phyloP scores from a whole-genome alignment of 1,140 invertebrate species.

The Scaptomyza hsui region DNA sequence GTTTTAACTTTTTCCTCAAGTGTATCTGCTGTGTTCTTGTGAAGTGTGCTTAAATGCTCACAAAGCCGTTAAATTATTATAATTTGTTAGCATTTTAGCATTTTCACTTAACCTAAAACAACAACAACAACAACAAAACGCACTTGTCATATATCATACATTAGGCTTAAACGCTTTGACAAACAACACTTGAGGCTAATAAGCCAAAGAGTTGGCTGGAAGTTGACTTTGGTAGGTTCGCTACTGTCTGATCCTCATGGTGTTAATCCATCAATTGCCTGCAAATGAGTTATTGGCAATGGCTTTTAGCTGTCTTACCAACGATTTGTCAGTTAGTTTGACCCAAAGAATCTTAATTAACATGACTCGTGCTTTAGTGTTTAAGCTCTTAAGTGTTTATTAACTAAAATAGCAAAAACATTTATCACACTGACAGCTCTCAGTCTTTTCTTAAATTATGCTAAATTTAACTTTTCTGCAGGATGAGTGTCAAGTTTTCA shows the following conservation, averaged over 20 bases:
- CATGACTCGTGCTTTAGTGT: not conserved
- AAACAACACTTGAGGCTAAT: conserved; percentile 45
- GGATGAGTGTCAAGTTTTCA: not conserved
- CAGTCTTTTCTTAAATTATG: not conserved
- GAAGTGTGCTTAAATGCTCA: conserved; percentile 52
- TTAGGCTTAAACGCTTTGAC: conserved; percentile 49
- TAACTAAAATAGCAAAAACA: not conserved
- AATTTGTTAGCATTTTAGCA: conserved; percentile 58
- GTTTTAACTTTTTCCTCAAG: not conserved
- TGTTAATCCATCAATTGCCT: conserved; percentile 36
- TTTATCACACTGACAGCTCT: not conserved
- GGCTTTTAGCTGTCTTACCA: not conserved
- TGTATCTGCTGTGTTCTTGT: not conserved
- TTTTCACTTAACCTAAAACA: conserved; percentile 40
- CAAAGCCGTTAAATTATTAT: conserved; percentile 72
- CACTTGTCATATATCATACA: conserved; percentile 41
- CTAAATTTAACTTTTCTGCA: too few species aligned
- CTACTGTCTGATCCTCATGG: conserved; percentile 24
- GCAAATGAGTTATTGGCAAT: conserved; percentile 22
- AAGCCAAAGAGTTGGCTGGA: conserved; percentile 3
- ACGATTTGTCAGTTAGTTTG: conserved; percentile 21
- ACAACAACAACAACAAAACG: conserved; percentile 7
- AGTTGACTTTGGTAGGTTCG: not conserved
- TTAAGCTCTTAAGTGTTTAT: not conserved
- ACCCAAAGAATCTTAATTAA: conserved; percentile 20